Evolutionary conservation across 2,113 vertebrate genomes (phyloP), one percentile per base, ranked within the genome.

Genomic region (Chaenogobius annularis): DNA sequence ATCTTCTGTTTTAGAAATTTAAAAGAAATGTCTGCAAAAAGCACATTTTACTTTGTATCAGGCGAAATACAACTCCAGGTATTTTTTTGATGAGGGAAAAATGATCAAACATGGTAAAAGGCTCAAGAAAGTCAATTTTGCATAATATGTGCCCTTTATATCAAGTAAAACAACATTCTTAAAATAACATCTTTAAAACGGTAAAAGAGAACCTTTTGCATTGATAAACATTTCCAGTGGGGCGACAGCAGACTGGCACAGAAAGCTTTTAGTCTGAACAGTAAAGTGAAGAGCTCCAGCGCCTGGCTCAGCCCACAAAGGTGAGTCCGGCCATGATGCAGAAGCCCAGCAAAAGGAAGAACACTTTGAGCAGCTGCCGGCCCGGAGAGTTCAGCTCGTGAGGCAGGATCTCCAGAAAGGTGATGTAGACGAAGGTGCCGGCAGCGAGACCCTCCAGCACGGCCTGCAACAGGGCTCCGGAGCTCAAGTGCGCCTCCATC

Each of bases 391-490:
- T 94, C 20, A 97, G 92, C 62, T 96, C 95, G 6, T 94, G 93
- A 0, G 96, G 96, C 40, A 97, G 90, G 84, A 97, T 96, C 90
- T 97, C 96, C 70, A 97, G 65, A 73, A 97, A 97, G 79, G 96
- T 96, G 88, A 97, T 95, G 74, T 96, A 97, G 8, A 97, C 44
- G 58, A 97, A 97, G 0, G 96, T 97, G 3, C 96, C 96, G 0
- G 95, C 94, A 0, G 96, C 93, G 31, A 96, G 83, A 2, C 96
- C 95, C 83, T 96, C 94, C 78, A 97, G 85, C 47, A 96, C 13
- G 1, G 92, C 93, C 88, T 95, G 95, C 22, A 93, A 90, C n/a
- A 96, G 83, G 0, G 87, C 84, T 0, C 90, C 88, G 0, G 84
- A 63, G 7, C 83, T 47, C 0, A 93, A 66, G 40, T 85, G 69